Evolutionary conservation across 2,888 invertebrate species (phyloP).

Genomic region (Hypolimnas misippus): DNA sequence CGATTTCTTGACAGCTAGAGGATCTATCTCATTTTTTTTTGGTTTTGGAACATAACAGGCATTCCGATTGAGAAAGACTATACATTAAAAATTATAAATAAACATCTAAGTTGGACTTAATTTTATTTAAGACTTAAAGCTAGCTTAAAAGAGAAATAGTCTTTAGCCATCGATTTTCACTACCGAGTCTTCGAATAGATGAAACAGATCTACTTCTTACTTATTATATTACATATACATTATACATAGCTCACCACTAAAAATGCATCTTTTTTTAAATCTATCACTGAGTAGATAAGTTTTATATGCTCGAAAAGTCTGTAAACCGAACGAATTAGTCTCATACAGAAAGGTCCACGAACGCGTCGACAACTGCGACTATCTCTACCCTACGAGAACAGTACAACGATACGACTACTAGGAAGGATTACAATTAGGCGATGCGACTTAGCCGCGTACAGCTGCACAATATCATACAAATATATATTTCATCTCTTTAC

Average conservation of each 20-base stretch:
- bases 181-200: constrained; percentile 82
- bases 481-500: constrained; percentile 73
- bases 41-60: constrained; percentile 74
- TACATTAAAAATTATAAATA: constrained; percentile 79
- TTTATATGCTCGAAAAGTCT: constrained; percentile 83
- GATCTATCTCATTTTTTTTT: constrained; percentile 65
- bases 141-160: constrained; percentile 76
- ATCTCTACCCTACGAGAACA: constrained; percentile 56
- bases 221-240: constrained; percentile 72
- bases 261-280: constrained; percentile 79
- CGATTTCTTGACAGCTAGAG: constrained; percentile 65
- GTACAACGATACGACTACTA: constrained; percentile 74
- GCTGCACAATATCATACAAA: constrained; percentile 78
- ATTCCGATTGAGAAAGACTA: constrained; percentile 76
- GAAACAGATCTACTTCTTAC: constrained; percentile 81
- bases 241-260: constrained; percentile 78
- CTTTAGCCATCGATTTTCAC: constrained; percentile 81
- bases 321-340: constrained; percentile 74
- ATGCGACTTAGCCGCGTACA: constrained; percentile 75
- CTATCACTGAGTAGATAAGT: constrained; percentile 82
- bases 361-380: constrained; percentile 49
- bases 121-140: constrained; percentile 63
- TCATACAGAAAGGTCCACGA: constrained; percentile 58
- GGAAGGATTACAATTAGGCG: constrained; percentile 77
- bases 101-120: constrained; percentile 76